Percentiles rank a stretch among this genome's conserved stretches.
Evolutionary conservation across 2,888 invertebrate genomes (phyloP).

Genomic region (Philopedon plagiatum): DNA sequence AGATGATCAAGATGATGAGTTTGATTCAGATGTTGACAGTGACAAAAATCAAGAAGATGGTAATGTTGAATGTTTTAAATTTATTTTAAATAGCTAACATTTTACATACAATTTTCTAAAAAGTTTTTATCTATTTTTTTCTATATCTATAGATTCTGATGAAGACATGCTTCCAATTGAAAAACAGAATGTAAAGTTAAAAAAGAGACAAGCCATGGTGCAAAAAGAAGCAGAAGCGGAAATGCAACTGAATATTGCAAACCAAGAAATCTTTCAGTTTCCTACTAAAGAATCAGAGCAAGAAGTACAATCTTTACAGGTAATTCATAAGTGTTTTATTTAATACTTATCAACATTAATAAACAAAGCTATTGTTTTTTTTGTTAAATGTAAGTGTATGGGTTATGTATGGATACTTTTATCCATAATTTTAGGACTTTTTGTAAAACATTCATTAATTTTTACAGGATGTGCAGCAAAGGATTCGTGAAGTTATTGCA

Average conservation of each 20-base stretch:
- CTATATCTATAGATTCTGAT: constrained; percentile 67
- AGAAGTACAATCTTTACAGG: constrained; percentile 80
- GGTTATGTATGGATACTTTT: too few relatives aligned
- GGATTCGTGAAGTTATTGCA: constrained; percentile 88
- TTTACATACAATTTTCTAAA: background rate
- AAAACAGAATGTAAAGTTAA: constrained; percentile 83
- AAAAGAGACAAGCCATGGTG: constrained; percentile 78
- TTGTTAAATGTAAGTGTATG: too few relatives aligned
- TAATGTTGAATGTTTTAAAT: too few relatives aligned
- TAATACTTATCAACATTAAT: too few relatives aligned
- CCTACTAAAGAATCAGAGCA: constrained; percentile 83
- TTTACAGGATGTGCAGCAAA: constrained; percentile 80
- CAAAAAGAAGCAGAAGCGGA: constrained; percentile 86
- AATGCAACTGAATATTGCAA: constrained; percentile 83
- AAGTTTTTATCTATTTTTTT: background rate
- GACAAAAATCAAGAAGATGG: constrained; percentile 3
- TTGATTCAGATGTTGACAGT: constrained; percentile 24
- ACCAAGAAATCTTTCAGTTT: constrained; percentile 84
- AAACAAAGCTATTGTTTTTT: too few relatives aligned
- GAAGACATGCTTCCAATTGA: constrained; percentile 89
- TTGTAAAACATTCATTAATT: too few relatives aligned
- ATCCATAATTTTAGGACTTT: too few relatives aligned
- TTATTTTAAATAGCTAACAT: too few relatives aligned
- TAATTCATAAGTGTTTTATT: background rate
- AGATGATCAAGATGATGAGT: constrained; percentile 32